A percentile compares a stretch with the other conserved stretches of the same genome.
Evolutionary conservation across 1,140 invertebrate species (phyloP).

Genomic region (Theocolax elegans): DNA sequence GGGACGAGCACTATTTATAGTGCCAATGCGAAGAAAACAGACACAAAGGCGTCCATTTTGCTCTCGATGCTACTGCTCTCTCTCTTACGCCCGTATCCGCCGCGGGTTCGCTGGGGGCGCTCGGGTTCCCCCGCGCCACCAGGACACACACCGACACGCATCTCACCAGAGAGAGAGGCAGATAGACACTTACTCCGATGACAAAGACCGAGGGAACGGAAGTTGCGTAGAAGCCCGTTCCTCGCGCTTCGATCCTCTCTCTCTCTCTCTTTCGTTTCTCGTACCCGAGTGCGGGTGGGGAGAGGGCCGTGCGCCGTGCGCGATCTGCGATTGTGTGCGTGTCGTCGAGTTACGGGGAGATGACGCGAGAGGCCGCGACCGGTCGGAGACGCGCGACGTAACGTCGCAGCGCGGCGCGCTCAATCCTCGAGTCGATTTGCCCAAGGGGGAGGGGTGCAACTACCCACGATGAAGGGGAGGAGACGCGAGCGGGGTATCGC

Average conservation of each 20-base stretch:
- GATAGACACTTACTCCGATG: not conserved
- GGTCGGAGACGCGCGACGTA: not conserved
- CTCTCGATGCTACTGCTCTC: conserved; percentile 49
- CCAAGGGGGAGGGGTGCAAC: no score
- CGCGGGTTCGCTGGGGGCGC: conserved; percentile 13
- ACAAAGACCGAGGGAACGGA: conserved; percentile 50
- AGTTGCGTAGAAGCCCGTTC: conserved; percentile 59
- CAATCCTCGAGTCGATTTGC: no score
- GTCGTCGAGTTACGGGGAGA: not conserved
- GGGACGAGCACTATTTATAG: conserved; percentile 35
- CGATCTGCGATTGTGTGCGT: no score
- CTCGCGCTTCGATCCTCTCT: not conserved
- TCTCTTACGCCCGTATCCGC: conserved; percentile 4
- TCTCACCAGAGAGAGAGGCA: conserved; percentile 4
- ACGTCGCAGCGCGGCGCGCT: not conserved
- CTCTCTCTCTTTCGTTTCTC: not conserved
- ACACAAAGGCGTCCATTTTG: conserved; percentile 70
- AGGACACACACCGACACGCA: not conserved
- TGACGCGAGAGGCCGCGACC: not conserved
- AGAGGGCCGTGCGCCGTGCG: no score
- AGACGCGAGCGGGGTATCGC: not conserved
- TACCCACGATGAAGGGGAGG: no score
- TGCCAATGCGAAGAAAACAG: conserved; percentile 56
- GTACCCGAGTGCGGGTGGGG: not conserved
- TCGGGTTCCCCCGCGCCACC: not conserved